These are phyloP conservation scores for Pyralis farinalis DNA, from an alignment of 2,888 invertebrate genomes.

Conservation along the genomic window DNA sequence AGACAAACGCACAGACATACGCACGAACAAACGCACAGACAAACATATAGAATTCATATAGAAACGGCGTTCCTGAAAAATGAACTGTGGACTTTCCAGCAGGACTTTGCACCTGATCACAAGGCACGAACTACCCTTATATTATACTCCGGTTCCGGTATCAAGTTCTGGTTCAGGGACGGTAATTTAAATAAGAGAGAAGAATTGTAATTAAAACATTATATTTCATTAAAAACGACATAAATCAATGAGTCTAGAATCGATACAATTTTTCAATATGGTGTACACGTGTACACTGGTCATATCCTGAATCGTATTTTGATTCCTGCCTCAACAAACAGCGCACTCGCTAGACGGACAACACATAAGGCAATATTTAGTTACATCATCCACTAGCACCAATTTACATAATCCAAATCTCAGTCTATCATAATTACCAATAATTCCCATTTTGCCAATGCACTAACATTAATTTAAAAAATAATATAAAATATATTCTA, in stretches of 20 bases:
- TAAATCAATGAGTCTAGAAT: conserved; percentile 4
- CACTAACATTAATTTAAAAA: conserved; percentile 1
- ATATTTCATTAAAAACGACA: conserved; percentile 5
- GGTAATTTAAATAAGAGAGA: neutral
- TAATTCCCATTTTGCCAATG: conserved; percentile 22
- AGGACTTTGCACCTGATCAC: too few species aligned
- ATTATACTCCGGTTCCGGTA: too few species aligned
- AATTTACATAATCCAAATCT: conserved; percentile 30
- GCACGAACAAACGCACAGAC: too few species aligned
- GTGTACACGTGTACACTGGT: neutral
- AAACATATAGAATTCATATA: too few species aligned
- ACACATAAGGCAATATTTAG: conserved; percentile 10
- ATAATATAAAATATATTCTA: conserved; percentile 9
- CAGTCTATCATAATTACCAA: conserved; percentile 31
- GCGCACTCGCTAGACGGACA: neutral
- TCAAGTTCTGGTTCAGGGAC: too few species aligned
- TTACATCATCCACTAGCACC: conserved; percentile 14
- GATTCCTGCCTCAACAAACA: neutral
- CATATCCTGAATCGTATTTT: too few species aligned
- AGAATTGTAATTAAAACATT: conserved; percentile 3
- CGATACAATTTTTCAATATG: conserved; percentile 2
- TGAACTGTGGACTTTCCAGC: too few species aligned
- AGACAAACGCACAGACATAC: too few species aligned
- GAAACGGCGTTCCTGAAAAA: too few species aligned
- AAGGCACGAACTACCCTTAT: too few species aligned